Evolutionary conservation across 2,113 vertebrate genomes (phyloP), one percentile per base, ranked within the genome.

Genomic region (Microcebus griseorufus): DNA sequence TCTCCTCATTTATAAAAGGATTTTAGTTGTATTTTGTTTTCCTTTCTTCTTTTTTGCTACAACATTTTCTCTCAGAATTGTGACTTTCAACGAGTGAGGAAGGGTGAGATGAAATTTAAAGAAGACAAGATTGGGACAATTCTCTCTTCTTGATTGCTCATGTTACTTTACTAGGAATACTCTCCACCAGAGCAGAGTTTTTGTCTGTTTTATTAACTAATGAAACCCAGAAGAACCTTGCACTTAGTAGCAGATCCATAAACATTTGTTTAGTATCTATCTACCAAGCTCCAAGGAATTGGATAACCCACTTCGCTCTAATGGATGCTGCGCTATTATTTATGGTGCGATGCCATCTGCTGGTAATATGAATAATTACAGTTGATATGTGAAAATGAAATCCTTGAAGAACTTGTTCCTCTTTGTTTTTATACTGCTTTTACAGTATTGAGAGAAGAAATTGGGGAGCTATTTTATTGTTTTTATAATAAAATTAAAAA

Each of bases 271-370:
- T 64, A 70, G 5, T 9, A 48, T 25, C 10, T 58, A 32, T 58
- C n/a, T 67, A 14, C 16, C n/a, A 39, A 6, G 29, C 48, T 39
- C 39, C 48, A 2, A 48, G 88, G 69, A 64, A 29, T 8, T 39
- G 32, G 86, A 6, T 3, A 29, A 81, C 7, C 17, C 4, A 12
- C 11, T 20, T 42, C 22, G n/a, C 1, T 1, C n/a, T 6, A 53
- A 51, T 0, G 14, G 6, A 53, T 20, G 12, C 20, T 34, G 6
- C 53, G 42, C 14, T 32, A 91, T 95, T 75, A 65, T 11, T 91
- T 80, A 45, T 95, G 20, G 11, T 60, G 16, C 14, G n/a, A 1
- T 87, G 96, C 97, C 97, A 94, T 76, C 97, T 98, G 64, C 96
- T 96, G 97, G 95, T 51, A 6, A 53, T 0, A 3, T 25, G 14